phyloP scores from a whole-genome alignment of 1,140 invertebrate genomes.

The Drosophila busckii region DNA sequence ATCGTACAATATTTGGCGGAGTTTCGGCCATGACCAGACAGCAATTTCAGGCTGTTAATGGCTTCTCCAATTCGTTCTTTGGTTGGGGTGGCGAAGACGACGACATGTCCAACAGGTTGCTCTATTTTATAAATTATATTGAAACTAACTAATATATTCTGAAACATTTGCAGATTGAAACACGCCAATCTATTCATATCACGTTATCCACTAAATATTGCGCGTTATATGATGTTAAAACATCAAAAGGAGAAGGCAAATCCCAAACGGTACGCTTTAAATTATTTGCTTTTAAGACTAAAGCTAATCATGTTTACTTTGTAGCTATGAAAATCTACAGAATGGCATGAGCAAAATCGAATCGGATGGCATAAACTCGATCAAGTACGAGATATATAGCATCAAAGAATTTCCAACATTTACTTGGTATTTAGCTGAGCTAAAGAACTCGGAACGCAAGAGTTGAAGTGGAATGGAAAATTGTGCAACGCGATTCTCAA shows the following conservation, averaged over 20 bases:
- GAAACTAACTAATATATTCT: conserved; percentile 23
- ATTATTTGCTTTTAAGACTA: neutral
- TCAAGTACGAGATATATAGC: conserved; percentile 89
- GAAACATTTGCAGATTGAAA: conserved; percentile 81
- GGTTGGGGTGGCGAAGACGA: conserved; percentile 97
- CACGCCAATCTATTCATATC: conserved; percentile 89
- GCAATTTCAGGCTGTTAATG: conserved; percentile 91
- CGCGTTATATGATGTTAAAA: conserved; percentile 93
- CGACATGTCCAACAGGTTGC: conserved; percentile 88
- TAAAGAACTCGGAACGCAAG: conserved; percentile 79
- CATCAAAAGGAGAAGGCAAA: conserved; percentile 94
- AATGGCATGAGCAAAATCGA: conserved; percentile 89
- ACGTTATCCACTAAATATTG: conserved; percentile 91
- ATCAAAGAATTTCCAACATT: conserved; percentile 86
- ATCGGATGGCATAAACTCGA: conserved; percentile 91
- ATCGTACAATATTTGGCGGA: conserved; percentile 92
- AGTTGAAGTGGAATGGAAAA: conserved; percentile 43
- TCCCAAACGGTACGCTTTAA: conserved; percentile 86
- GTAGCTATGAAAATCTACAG: conserved; percentile 90
- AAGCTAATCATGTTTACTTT: conserved; percentile 24
- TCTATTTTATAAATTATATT: neutral
- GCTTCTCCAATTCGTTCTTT: conserved; percentile 95
- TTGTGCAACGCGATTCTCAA: conserved; percentile 20
- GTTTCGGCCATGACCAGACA: conserved; percentile 90
- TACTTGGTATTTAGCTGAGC: conserved; percentile 87